Evolutionary conservation across 2,888 invertebrate genomes (phyloP), one percentile per base, ranked within the genome.

Genomic region (Noctuana brunneofusca): DNA sequence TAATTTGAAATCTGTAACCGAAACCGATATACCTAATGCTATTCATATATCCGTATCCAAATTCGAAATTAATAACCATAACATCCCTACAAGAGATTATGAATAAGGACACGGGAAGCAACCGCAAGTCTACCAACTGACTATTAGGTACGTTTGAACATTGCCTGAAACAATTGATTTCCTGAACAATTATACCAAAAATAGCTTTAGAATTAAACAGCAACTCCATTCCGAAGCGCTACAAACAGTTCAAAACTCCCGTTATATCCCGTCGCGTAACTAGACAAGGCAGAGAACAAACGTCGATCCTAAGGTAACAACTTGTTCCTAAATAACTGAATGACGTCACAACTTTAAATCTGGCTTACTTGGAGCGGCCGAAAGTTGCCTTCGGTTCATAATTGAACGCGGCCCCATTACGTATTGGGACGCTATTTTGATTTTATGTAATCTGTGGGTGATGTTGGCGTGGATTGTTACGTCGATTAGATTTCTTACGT

Each of bases 341-440:
- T 84, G 85, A 86, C 86, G 86, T 88, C 83, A 86, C 78, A 71
- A 74, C 76, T 83, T 83, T 80, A 82, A 81, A 82, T 79, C 84
- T 71, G 72, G 72, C 74, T 71, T 79, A 82, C 71, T 84, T 83
- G 80, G 75, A 76, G 68, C 79, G 77, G 71, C 73, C 76, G 72
- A 85, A 87, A 86, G 83, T 89, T 89, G 75, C 80, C 77, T 78
- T 74, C 75, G 68, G 73, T 86, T 79, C 84, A 87, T 86, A 86
- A 87, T 87, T 87, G 79, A 88, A 83, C 68, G 66, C 60, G 35
- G 62, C 30, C 56, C 49, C 64, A 79, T 83, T 87, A 83, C 84
- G 83, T 86, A 68, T 56, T 18, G 43, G 3, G 18, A 43, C 16
- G 3, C 3, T 18, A 30, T 43, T 48, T 24, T 52, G 16, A 1